Evolutionary conservation across 1,140 invertebrate genomes (phyloP), one percentile per base, ranked within the genome.

Genomic region (Tenebrio molitor): DNA sequence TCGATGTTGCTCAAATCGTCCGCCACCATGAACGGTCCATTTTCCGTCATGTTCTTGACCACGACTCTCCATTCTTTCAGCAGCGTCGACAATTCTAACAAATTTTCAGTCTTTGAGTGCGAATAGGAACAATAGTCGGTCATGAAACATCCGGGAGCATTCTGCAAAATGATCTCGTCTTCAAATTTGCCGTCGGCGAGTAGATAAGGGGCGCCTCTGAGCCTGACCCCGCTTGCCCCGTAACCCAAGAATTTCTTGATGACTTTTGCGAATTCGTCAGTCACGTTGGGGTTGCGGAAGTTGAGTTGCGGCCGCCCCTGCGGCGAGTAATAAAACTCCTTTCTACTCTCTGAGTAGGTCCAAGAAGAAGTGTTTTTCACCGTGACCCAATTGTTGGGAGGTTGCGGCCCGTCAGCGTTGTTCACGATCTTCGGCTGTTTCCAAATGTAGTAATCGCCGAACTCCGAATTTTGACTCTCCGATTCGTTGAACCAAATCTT

Each of bases 331-430:
- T 90, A 91, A 81, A 85, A 91, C 81, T 91, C 84, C 66, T 86
- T 76, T 64, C 88, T 81, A 25, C 79, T 62, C 63, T 79, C 67
- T 73, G 87, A 86, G 78, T 83, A 90, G 65, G 82, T 83, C 92
- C 92, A 94, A 5, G 90, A 90, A 0, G 86, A 86, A 8, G 80
- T 83, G 39, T 86, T 87, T 72, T 83, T 79, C 0, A 76, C 80
- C 21, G 83, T 82, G 7, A 92, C 89, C 93, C 92, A 95, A 79
- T 92, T 92, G 77, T 91, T 94, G n/a, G 91, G 92, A 21, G 84
- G 85, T 29, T 69, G 73, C 0, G 75, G 80, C 3, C 80, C 83
- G 21, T 80, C 83, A 2, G 81, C 78, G 19, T 80, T 79, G 71
- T 80, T 70, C n/a, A 72, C 58, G 33, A 69, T 53, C 74, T 84